phyloP scores from a whole-genome alignment of 2,888 invertebrate genomes.

The Ametastegia equiseti region DNA sequence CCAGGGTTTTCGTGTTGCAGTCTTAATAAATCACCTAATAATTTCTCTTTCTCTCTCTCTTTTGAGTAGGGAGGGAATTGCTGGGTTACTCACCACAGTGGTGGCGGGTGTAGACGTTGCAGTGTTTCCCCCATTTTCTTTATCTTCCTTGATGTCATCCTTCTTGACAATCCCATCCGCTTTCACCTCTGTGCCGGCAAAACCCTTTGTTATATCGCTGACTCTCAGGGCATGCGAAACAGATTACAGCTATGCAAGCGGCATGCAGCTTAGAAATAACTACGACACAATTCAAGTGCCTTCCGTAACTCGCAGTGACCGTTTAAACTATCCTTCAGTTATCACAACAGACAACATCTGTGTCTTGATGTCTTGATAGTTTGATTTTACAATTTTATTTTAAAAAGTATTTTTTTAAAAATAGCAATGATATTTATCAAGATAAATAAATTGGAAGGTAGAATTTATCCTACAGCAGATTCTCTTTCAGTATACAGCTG shows the following conservation, averaged over 20 bases:
- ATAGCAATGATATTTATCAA: no score
- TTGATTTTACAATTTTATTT: no score
- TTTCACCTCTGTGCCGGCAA: slow-evolving; percentile 73
- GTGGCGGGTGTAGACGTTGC: slow-evolving; percentile 65
- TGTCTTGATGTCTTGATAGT: background rate
- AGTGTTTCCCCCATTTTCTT: slow-evolving; percentile 71
- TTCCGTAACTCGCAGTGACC: background rate
- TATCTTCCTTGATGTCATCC: slow-evolving; percentile 72
- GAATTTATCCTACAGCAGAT: background rate
- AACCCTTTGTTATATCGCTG: slow-evolving; percentile 71
- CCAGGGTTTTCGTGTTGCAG: background rate
- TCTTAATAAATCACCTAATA: background rate
- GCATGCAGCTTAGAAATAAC: slow-evolving; percentile 57
- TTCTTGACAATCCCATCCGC: slow-evolving; percentile 70
- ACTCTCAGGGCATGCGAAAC: slow-evolving; percentile 63
- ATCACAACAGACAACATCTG: background rate
- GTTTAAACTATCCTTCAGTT: background rate
- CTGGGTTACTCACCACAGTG: slow-evolving; percentile 68
- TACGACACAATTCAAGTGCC: slow-evolving; percentile 8
- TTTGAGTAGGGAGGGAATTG: slow-evolving; percentile 19
- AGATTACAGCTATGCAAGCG: slow-evolving; percentile 58
- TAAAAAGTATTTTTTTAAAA: no score
- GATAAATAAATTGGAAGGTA: no score
- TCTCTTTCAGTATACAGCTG: background rate
- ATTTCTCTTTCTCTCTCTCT: background rate